Conservation (phyloP, 2,888 invertebrate species). For the Eupithecia insigniata region DNA sequence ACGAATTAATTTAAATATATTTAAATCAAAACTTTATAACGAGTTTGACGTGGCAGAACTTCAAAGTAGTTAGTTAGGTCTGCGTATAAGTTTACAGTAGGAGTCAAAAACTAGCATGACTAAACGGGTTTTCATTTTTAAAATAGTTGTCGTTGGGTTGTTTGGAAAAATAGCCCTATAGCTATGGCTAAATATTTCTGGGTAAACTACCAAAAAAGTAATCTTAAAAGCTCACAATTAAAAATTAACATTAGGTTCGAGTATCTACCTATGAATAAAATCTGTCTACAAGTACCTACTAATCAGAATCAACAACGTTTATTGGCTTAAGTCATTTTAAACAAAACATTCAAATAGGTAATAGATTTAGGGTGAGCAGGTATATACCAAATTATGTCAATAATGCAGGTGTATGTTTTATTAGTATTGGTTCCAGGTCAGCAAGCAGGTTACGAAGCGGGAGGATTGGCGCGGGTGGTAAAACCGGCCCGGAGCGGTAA, state of each 20-base stretch:
- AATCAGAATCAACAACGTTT: neutral
- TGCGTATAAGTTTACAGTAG: neutral
- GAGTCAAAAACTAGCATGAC: neutral
- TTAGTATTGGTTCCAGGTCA: slow-evolving; percentile 65
- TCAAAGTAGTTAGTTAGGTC: slow-evolving; percentile 38
- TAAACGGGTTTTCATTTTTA: neutral
- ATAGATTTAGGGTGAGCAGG: too few species aligned
- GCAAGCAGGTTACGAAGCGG: slow-evolving; percentile 72
- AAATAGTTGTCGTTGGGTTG: neutral
- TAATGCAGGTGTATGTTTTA: slow-evolving; percentile 46
- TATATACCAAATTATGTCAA: neutral
- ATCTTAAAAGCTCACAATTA: too few species aligned
- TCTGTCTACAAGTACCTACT: neutral
- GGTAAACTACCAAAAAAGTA: neutral
- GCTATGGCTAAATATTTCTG: neutral
- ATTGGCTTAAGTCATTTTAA: too few species aligned
- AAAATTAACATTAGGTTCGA: neutral
- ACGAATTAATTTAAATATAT: slow-evolving; percentile 63
- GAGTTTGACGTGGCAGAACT: slow-evolving; percentile 50
- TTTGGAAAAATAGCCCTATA: neutral
- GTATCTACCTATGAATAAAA: too few species aligned
- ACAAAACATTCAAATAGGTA: too few species aligned
- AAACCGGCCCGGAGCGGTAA: slow-evolving; percentile 68
- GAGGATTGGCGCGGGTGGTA: slow-evolving; percentile 55
- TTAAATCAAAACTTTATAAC: slow-evolving; percentile 55